A percentile compares a stretch with the other conserved stretches of the same genome.
phyloP scores from a whole-genome alignment of 2,113 vertebrate genomes.

The Epinephelus moara region DNA sequence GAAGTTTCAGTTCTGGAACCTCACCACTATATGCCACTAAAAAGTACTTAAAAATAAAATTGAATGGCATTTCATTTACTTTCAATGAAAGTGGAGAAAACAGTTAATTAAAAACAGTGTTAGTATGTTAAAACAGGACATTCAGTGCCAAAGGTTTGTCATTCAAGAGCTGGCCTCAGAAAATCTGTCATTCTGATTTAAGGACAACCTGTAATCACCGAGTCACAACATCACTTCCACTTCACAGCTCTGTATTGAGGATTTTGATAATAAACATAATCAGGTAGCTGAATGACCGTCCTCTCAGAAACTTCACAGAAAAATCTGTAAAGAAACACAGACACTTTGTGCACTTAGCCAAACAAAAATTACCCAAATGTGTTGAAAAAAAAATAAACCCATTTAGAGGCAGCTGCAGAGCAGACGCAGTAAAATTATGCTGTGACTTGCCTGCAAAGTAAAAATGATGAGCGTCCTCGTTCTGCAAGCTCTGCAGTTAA shows the following conservation, averaged over 20 bases:
- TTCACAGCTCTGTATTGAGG: slow-evolving; percentile 1
- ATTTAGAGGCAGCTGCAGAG: slow-evolving; percentile 57
- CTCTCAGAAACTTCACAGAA: slow-evolving; percentile 14
- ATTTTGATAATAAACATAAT: slow-evolving; percentile 22
- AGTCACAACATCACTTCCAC: not conserved
- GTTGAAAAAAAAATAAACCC: slow-evolving; percentile 60
- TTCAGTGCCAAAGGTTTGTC: not conserved
- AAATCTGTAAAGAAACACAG: not conserved
- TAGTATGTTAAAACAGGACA: not conserved
- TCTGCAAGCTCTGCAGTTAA: slow-evolving; percentile 59
- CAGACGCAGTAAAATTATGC: slow-evolving; percentile 55
- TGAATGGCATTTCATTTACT: too few species aligned
- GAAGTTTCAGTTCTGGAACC: too few species aligned
- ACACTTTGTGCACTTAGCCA: slow-evolving; percentile 34
- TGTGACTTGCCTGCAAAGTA: slow-evolving; percentile 64
- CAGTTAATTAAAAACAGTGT: too few species aligned
- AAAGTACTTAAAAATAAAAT: too few species aligned
- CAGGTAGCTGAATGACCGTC: not conserved
- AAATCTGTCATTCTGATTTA: not conserved
- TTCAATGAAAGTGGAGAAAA: too few species aligned
- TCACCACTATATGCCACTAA: too few species aligned
- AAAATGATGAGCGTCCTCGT: slow-evolving; percentile 62
- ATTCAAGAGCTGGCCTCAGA: not conserved
- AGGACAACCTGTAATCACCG: not conserved
- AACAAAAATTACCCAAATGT: slow-evolving; percentile 57